Percentiles rank a stretch among this genome's conserved stretches.
Evolutionary conservation across 2,113 vertebrate genomes (phyloP).

Genomic region (Procavia capensis): DNA sequence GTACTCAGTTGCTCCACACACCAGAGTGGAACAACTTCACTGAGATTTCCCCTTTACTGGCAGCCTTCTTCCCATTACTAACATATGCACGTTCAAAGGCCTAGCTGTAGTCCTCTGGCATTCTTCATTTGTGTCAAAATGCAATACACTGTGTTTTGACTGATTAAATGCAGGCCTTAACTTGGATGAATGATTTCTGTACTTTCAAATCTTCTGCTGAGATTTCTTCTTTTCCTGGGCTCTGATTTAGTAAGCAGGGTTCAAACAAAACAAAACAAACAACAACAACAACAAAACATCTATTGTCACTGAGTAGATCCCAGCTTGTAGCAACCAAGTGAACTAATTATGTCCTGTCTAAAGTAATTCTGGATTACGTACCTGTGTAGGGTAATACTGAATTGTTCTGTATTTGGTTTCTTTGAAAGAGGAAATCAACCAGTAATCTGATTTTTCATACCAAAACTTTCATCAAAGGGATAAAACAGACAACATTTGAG

Average conservation of each 20-base stretch:
- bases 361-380: constrained; percentile 67
- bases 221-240: constrained; percentile 70
- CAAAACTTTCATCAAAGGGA: not conserved
- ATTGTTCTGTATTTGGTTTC: constrained; percentile 56
- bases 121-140: constrained; percentile 47
- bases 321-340: not conserved
- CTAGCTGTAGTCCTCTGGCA: not conserved
- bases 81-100: not conserved
- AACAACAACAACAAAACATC: no score
- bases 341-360: constrained; percentile 70
- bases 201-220: constrained; percentile 60
- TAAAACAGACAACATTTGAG: not conserved
- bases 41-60: not conserved
- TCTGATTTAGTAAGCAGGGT: constrained; percentile 45
- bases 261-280: no score
- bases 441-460: constrained; percentile 59
- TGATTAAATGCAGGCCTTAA: constrained; percentile 28
- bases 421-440: constrained; percentile 72
- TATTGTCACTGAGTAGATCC: no score
- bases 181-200: constrained; percentile 70
- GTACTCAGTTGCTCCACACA: not conserved
- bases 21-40: constrained; percentile 7
- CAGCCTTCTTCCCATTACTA: not conserved
- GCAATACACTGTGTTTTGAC: not conserved
- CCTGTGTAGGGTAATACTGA: constrained; percentile 36